A percentile compares a stretch with the other conserved stretches of the same genome.
Evolutionary conservation across 64 coral and sea anemone species (phyloP).

Genomic region (Stylophora pistillata): DNA sequence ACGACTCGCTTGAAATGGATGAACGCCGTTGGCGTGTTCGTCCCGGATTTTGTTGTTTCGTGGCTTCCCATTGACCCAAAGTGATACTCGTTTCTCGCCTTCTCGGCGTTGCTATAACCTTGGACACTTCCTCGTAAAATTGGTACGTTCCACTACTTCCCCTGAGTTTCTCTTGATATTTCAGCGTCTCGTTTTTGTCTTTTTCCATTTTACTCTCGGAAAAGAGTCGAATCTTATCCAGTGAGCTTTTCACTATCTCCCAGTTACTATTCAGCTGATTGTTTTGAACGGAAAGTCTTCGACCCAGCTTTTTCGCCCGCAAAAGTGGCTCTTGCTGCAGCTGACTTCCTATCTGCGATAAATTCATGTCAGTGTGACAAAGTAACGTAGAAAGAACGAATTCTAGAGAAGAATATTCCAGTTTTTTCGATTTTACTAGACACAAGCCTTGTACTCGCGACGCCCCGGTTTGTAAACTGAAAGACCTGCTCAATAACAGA

Average conservation of each 20-base stretch:
- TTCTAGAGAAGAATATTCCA: background rate
- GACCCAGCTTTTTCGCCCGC: background rate
- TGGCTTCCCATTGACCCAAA: background rate
- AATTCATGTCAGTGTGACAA: background rate
- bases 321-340: background rate
- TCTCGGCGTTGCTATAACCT: background rate
- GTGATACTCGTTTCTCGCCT: background rate
- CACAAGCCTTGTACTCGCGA: background rate
- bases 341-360: background rate
- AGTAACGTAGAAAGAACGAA: background rate
- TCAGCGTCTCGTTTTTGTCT: background rate
- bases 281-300: background rate
- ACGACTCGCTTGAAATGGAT: background rate
- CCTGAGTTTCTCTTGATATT: background rate
- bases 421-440: background rate
- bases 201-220: background rate
- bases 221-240: background rate
- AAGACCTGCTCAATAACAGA: too few species aligned
- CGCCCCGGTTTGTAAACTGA: background rate
- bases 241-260: background rate
- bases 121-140: background rate
- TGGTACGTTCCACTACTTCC: background rate
- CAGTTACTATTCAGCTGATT: background rate
- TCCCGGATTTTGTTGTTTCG: background rate
- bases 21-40: background rate